Conservation (phyloP, 1,140 invertebrate genomes). For the Augochlora pura region DNA sequence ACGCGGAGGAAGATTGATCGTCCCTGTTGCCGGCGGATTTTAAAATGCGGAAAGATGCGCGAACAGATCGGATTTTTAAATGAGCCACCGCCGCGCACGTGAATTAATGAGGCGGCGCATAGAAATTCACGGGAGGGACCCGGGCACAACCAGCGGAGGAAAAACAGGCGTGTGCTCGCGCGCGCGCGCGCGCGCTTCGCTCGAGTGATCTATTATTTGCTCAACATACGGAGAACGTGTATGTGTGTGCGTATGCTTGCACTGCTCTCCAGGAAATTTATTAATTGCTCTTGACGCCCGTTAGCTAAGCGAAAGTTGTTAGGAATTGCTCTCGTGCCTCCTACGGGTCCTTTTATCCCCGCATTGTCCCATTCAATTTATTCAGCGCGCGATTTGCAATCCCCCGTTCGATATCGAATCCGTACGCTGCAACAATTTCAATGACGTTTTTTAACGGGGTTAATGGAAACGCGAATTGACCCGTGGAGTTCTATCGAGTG, state of each 20-base stretch:
- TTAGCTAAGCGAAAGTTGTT: neutral
- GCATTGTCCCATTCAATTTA: no score
- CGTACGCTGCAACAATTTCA: no score
- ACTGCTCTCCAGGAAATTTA: neutral
- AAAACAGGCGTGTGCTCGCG: no score
- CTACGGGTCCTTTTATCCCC: neutral
- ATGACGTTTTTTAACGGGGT: no score
- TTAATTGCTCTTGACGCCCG: neutral
- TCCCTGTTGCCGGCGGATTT: no score
- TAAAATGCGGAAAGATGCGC: conserved; percentile 8
- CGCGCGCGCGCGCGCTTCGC: no score
- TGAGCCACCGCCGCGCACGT: neutral
- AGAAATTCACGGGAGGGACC: neutral
- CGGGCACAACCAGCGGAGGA: no score
- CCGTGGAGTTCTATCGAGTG: no score
- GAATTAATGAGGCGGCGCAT: conserved; percentile 25
- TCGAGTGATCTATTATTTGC: neutral
- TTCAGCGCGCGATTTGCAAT: no score
- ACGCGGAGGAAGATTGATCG: conserved; percentile 21
- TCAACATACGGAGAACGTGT: neutral
- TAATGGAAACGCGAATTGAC: no score
- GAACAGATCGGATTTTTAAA: conserved; percentile 33
- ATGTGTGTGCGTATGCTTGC: neutral
- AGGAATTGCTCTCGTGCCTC: neutral
- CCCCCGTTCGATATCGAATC: no score